Evolutionary conservation across 2,113 vertebrate species (phyloP).

Genomic region (Leptosomus discolor): DNA sequence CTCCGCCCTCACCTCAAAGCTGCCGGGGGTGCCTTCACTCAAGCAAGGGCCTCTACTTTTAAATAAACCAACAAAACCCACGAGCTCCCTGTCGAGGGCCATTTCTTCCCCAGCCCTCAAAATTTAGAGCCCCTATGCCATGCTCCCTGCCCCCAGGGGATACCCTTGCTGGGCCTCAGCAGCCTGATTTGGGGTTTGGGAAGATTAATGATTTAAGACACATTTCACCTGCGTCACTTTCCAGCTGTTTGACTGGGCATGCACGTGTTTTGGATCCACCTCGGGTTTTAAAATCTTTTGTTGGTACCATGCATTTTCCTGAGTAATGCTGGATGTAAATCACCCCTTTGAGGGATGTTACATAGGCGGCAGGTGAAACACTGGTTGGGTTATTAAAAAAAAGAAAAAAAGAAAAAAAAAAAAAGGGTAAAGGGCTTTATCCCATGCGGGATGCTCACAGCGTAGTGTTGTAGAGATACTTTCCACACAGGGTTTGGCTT

Average conservation of each 20-base stretch:
- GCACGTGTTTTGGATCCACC: neutral
- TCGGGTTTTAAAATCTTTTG: neutral
- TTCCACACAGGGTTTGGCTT: neutral
- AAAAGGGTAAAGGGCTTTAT: neutral
- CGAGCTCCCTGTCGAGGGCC: neutral
- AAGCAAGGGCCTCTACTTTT: no score
- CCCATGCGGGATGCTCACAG: neutral
- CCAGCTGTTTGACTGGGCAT: neutral
- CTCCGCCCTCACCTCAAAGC: no score
- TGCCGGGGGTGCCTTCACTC: neutral
- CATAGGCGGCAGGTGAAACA: neutral
- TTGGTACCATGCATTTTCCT: neutral
- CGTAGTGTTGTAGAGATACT: neutral
- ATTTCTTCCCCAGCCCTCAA: no score
- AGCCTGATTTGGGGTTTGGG: neutral
- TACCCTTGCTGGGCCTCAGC: neutral
- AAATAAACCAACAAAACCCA: fast-evolving
- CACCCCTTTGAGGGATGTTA: neutral
- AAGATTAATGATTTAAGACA: neutral
- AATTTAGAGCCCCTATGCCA: fast-evolving
- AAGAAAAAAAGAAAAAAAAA: no score
- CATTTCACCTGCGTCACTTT: neutral
- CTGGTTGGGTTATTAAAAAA: neutral
- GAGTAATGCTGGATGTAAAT: neutral
- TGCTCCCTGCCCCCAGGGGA: no score